A percentile compares a stretch with the other conserved stretches of the same genome.
Evolutionary conservation across 2,113 vertebrate species (phyloP).

Genomic region (Atherinomorus stipes): DNA sequence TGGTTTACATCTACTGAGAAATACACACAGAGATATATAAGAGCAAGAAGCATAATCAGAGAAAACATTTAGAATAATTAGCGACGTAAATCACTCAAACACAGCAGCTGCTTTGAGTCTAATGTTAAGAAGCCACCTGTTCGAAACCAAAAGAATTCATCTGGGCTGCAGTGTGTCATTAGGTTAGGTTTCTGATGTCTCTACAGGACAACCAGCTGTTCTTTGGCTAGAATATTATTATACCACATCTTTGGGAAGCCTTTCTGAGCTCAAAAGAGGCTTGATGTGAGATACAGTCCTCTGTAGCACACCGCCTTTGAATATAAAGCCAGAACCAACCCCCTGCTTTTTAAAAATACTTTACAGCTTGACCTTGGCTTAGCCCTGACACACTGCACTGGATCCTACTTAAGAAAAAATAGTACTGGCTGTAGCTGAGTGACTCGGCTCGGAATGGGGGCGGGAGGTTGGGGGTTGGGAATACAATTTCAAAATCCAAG

Average conservation of each 20-base stretch:
- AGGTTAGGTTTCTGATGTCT: conserved; percentile 42
- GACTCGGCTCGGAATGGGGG: conserved; percentile 42
- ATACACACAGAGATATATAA: conserved; percentile 22
- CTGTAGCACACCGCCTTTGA: conserved; percentile 56
- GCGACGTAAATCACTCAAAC: conserved; percentile 39
- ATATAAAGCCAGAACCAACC: conserved; percentile 60
- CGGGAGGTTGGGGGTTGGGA: conserved; percentile 9
- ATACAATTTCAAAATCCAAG: conserved; percentile 57
- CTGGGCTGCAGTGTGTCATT: conserved; percentile 27
- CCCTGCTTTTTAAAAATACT: conserved; percentile 70
- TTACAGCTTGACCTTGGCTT: conserved; percentile 68
- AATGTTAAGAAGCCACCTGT: conserved; percentile 52
- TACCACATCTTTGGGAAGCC: conserved; percentile 41
- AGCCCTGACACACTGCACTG: conserved; percentile 66
- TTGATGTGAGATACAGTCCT: conserved; percentile 53
- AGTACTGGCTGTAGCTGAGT: conserved; percentile 39
- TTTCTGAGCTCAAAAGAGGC: conserved; percentile 51
- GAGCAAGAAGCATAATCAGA: conserved; percentile 53
- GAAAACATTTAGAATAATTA: conserved; percentile 66
- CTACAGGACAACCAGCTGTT: conserved; percentile 60
- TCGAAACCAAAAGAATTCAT: conserved; percentile 28
- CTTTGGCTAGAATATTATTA: conserved; percentile 57
- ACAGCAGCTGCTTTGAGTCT: conserved; percentile 52
- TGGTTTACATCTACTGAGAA: conserved; percentile 60
- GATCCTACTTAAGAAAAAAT: conserved; percentile 46